A percentile compares a stretch with the other conserved stretches of the same genome.
Conservation (phyloP, 2,797 vertebrate species). For the Potorous gilbertii region DNA sequence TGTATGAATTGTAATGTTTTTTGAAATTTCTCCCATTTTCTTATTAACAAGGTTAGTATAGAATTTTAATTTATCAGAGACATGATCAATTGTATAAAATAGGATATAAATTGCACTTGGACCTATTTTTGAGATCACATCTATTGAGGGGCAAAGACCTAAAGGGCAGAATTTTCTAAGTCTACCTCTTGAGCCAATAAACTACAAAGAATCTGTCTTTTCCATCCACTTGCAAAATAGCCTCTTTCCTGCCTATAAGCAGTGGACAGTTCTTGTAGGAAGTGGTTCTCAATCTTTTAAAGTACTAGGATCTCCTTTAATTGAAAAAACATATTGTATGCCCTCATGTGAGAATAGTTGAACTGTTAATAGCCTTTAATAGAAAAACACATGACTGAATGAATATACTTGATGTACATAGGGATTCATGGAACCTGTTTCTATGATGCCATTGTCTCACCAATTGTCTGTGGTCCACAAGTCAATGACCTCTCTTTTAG, state of each 20-base stretch:
- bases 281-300: background rate
- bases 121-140: background rate
- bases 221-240: background rate
- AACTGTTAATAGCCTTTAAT: background rate
- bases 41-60: constrained; percentile 30
- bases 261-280: background rate
- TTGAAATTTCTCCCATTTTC: constrained; percentile 45
- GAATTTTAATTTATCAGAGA: constrained; percentile 33
- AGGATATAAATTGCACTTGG: constrained; percentile 6
- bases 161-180: constrained; percentile 42
- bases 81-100: constrained; percentile 31
- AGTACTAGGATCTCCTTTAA: background rate
- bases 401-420: background rate
- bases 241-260: background rate
- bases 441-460: background rate
- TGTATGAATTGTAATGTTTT: constrained; percentile 23
- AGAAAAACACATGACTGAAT: background rate
- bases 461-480: background rate
- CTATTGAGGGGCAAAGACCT: background rate
- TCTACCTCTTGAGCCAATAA: constrained; percentile 38
- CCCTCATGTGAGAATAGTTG: background rate
- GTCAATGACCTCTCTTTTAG: constrained; percentile 11
- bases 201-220: constrained; percentile 21
- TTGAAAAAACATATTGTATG: background rate
- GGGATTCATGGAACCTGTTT: background rate